phyloP scores from a whole-genome alignment of 2,797 vertebrate species.

The Iguana delicatissima region DNA sequence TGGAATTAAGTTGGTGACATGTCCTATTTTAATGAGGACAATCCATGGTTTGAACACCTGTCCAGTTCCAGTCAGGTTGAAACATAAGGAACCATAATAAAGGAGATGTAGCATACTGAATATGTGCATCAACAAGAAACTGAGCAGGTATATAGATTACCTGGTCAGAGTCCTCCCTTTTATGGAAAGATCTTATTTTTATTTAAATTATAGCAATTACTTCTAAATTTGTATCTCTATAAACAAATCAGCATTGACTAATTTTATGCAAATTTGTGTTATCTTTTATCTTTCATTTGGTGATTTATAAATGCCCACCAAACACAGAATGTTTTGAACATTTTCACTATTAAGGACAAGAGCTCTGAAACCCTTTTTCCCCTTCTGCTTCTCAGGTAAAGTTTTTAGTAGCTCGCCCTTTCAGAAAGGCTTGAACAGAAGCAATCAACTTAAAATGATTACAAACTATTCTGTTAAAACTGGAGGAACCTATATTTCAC shows the following conservation, averaged over 20 bases:
- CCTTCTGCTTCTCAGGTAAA: not conserved
- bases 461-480: not conserved
- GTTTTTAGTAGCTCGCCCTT: not conserved
- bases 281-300: too few relatives aligned
- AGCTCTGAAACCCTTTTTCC: not conserved
- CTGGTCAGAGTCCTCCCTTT: not conserved
- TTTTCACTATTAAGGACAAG: not conserved
- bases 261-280: not conserved
- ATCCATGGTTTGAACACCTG: too few relatives aligned
- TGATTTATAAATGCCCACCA: too few relatives aligned
- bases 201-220: too few relatives aligned
- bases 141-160: not conserved
- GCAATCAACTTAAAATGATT: not conserved
- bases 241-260: too few relatives aligned
- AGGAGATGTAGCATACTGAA: too few relatives aligned
- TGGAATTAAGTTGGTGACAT: too few relatives aligned
- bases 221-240: too few relatives aligned
- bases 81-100: too few relatives aligned
- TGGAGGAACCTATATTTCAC: not conserved
- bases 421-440: not conserved
- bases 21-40: too few relatives aligned
- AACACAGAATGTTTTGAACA: not conserved
- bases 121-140: too few relatives aligned
- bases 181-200: not conserved
- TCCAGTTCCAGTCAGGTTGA: too few relatives aligned